These are phyloP conservation scores for Sardinella longiceps DNA, from an alignment of 2,797 vertebrate species.

Conservation along the genomic window DNA sequence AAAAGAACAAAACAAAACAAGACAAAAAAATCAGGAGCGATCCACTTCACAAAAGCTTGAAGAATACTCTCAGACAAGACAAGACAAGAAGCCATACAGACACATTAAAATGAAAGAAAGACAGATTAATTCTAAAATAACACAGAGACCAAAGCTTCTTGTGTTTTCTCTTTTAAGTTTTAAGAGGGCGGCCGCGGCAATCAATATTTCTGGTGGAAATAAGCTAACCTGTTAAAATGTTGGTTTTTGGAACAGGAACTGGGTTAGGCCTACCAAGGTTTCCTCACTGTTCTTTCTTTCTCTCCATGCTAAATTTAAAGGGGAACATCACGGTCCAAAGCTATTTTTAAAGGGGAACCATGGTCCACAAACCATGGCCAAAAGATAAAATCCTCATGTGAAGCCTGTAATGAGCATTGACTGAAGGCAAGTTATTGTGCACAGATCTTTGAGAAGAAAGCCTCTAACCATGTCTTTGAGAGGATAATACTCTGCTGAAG, in stretches of 20 bases:
- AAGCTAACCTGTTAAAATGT: not conserved
- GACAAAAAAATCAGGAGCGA: slow-evolving; percentile 31
- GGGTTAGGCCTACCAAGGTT: not conserved
- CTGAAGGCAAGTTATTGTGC: not conserved
- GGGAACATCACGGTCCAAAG: too few species aligned
- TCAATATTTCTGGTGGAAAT: not conserved
- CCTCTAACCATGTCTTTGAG: too few species aligned
- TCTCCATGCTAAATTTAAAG: not conserved
- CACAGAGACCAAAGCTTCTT: not conserved
- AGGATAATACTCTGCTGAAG: not conserved
- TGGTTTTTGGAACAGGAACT: too few species aligned
- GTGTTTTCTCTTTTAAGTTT: not conserved
- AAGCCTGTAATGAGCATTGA: too few species aligned
- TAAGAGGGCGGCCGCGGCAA: not conserved
- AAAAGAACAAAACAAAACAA: not conserved
- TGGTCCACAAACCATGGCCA: not conserved
- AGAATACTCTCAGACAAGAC: slow-evolving; percentile 30
- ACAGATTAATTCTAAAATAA: not conserved
- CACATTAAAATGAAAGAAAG: not conserved
- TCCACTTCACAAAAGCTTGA: slow-evolving; percentile 44
- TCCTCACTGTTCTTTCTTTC: not conserved
- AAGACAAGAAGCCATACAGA: not conserved
- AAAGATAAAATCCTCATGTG: not conserved
- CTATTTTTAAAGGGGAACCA: too few species aligned
- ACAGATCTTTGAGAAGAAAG: too few species aligned